A percentile compares a stretch with the other conserved stretches of the same genome.
Evolutionary conservation across 2,888 invertebrate genomes (phyloP).

Genomic region (Nemurella pictetii): DNA sequence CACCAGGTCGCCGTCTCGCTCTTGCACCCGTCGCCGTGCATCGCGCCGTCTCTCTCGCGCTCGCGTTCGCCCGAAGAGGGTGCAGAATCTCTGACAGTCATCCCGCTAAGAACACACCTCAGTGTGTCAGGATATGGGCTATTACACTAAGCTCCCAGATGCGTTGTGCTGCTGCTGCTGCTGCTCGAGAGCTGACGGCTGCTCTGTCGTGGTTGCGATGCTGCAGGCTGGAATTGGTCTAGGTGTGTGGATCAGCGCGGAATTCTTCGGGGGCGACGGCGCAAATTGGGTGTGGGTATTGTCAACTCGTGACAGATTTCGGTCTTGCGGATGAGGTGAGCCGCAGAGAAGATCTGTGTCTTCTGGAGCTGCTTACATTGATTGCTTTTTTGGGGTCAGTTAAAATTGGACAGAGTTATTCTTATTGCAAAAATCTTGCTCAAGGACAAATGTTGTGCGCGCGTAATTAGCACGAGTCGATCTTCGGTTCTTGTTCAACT

Average conservation of each 20-base stretch:
- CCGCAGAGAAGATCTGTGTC: no score
- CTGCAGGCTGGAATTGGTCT: background rate
- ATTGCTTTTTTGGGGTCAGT: background rate
- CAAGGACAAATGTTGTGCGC: background rate
- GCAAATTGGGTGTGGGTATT: background rate
- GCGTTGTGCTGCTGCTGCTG: background rate
- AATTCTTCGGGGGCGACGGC: background rate
- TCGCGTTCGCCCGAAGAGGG: slow-evolving; percentile 6
- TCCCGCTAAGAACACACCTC: slow-evolving; percentile 33
- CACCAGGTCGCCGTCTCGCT: background rate
- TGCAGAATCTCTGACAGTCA: slow-evolving; percentile 36
- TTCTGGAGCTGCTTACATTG: background rate
- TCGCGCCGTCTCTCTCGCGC: background rate
- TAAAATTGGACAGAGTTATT: background rate
- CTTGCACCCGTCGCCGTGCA: background rate
- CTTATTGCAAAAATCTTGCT: background rate
- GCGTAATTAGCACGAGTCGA: background rate
- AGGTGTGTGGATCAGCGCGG: background rate
- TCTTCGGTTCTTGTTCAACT: background rate
- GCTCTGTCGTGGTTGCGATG: background rate
- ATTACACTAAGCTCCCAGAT: slow-evolving; percentile 7
- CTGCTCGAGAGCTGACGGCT: background rate
- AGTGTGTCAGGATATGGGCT: slow-evolving; percentile 27
- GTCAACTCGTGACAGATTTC: background rate
- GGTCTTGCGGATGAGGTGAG: background rate